phyloP scores from a whole-genome alignment of 1,140 invertebrate species.

The Melipona quadrifasciata region DNA sequence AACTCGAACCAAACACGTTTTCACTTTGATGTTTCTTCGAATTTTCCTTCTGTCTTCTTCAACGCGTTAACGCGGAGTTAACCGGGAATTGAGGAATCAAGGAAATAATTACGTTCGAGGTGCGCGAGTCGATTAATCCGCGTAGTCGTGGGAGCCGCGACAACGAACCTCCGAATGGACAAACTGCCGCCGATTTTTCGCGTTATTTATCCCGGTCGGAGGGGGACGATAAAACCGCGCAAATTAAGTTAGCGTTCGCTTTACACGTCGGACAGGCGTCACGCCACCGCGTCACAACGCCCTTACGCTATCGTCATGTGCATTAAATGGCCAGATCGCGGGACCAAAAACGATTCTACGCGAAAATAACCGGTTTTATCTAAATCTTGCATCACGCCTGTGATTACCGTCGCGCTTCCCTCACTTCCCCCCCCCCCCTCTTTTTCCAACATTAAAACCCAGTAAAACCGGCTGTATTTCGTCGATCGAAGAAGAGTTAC shows the following conservation, averaged over 20 bases:
- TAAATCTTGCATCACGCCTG: background rate
- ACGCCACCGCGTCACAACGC: conserved; percentile 4
- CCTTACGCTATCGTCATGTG: conserved; percentile 5
- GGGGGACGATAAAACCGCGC: conserved; percentile 22
- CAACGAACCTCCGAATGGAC: conserved; percentile 14
- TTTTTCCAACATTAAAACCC: background rate
- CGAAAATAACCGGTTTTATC: conserved; percentile 4
- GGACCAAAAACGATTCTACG: conserved; percentile 1
- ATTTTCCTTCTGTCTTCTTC: background rate
- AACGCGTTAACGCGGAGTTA: background rate
- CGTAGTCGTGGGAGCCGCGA: no score
- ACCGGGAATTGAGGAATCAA: background rate
- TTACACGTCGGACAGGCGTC: conserved; percentile 29
- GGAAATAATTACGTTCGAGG: conserved; percentile 12
- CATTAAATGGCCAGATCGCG: background rate
- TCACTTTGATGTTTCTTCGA: no score
- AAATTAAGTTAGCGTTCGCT: conserved; percentile 36
- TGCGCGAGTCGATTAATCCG: conserved; percentile 19
- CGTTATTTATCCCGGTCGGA: background rate
- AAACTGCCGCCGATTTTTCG: conserved; percentile 24
- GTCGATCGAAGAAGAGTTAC: background rate
- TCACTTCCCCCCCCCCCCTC: background rate
- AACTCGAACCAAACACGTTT: no score
- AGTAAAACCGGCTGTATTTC: background rate
- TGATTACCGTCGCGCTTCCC: background rate